Conservation (phyloP, 2,888 invertebrate species). For the Zelleria hepariella region DNA sequence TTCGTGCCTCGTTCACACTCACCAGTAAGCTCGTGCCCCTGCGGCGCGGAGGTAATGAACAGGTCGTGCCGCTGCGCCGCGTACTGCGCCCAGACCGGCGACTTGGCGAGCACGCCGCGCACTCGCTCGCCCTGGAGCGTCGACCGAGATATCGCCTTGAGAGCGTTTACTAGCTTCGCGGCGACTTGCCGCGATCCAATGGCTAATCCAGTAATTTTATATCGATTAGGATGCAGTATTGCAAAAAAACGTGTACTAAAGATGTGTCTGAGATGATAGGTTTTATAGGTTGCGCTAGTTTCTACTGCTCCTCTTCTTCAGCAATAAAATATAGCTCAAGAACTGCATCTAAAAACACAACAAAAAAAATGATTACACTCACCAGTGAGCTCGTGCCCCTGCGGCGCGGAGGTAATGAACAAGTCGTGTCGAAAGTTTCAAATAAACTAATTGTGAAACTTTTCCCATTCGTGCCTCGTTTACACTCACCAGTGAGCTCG, state of each 20-base stretch:
- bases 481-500: constrained; percentile 81
- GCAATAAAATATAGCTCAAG: too few relatives aligned
- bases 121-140: constrained; percentile 88
- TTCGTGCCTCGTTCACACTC: constrained; percentile 14
- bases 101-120: constrained; percentile 82
- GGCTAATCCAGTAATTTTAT: too few relatives aligned
- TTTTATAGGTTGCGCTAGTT: too few relatives aligned
- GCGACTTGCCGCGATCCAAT: constrained; percentile 86
- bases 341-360: too few relatives aligned
- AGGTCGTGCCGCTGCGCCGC: constrained; percentile 96
- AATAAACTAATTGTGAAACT: neutral
- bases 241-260: too few relatives aligned
- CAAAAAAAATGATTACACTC: too few relatives aligned
- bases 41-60: constrained; percentile 87
- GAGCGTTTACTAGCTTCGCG: constrained; percentile 95
- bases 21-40: constrained; percentile 88
- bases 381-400: constrained; percentile 88
- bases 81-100: constrained; percentile 93
- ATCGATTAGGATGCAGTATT: too few relatives aligned
- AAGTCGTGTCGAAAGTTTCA: constrained; percentile 95
- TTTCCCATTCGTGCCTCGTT: neutral
- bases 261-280: too few relatives aligned
- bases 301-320: too few relatives aligned
- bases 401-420: constrained; percentile 87
- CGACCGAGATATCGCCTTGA: constrained; percentile 93